Evolutionary conservation across 1,140 invertebrate genomes (phyloP).

Genomic region (Drosophila watanabei): DNA sequence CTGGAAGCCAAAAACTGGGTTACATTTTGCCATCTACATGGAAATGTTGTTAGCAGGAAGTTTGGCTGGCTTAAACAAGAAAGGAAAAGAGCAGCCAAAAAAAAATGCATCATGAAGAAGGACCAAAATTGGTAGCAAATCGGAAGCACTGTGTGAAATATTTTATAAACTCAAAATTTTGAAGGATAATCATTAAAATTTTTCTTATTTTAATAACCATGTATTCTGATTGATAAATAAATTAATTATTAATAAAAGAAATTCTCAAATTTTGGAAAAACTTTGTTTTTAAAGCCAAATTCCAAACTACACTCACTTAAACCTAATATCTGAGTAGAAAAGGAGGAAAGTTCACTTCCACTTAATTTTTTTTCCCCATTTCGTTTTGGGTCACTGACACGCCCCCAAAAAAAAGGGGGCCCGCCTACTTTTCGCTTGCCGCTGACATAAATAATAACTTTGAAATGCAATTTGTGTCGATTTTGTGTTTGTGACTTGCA

Average conservation of each 20-base stretch:
- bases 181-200: background rate
- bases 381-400: constrained; percentile 30
- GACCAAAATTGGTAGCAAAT: constrained; percentile 30
- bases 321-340: background rate
- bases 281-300: too few relatives aligned
- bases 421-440: constrained; percentile 35
- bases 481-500: constrained; percentile 60
- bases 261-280: too few relatives aligned
- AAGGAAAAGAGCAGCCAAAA: constrained; percentile 10
- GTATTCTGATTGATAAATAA: too few relatives aligned
- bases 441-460: constrained; percentile 78
- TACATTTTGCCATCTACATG: constrained; percentile 73
- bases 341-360: constrained; percentile 13
- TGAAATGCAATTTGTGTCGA: constrained; percentile 81
- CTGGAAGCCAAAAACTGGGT: constrained; percentile 65
- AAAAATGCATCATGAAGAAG: constrained; percentile 55
- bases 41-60: constrained; percentile 75
- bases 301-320: background rate
- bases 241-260: too few relatives aligned
- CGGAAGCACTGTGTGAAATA: background rate
- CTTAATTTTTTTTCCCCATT: constrained; percentile 15
- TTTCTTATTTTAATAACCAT: background rate
- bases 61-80: constrained; percentile 30
- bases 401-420: constrained; percentile 1
- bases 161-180: background rate